Evolutionary conservation across 2,113 vertebrate species (phyloP).

Genomic region (Melanerpes aurifrons): DNA sequence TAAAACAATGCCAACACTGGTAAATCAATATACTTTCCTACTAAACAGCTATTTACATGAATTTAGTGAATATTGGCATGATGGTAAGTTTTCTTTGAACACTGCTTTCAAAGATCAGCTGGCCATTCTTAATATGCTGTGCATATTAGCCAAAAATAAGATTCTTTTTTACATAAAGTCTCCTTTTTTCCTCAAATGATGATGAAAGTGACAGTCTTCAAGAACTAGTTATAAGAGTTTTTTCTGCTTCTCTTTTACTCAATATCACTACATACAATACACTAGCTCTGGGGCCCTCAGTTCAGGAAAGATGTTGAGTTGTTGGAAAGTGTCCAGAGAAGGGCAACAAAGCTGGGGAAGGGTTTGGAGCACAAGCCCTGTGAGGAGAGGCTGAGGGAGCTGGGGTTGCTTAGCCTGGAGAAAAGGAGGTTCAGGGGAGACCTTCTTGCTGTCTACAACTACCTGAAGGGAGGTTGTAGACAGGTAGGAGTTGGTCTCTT

Average conservation of each 20-base stretch:
- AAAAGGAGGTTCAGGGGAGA: too few relatives aligned
- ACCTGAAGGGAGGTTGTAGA: too few relatives aligned
- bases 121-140: background rate
- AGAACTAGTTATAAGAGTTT: background rate
- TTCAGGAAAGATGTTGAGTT: too few relatives aligned
- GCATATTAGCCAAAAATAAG: background rate
- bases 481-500: too few relatives aligned
- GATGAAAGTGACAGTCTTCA: background rate
- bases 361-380: too few relatives aligned
- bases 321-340: too few relatives aligned
- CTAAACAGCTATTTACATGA: constrained; percentile 55
- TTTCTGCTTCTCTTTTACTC: background rate
- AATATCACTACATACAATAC: background rate
- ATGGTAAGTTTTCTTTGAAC: background rate
- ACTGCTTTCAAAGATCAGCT: background rate
- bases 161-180: background rate
- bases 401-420: too few relatives aligned
- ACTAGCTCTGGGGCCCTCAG: too few relatives aligned
- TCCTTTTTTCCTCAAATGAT: background rate
- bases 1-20: constrained; percentile 51
- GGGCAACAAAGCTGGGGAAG: too few relatives aligned
- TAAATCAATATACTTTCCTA: constrained; percentile 43
- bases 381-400: too few relatives aligned
- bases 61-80: constrained; percentile 38
- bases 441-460: too few relatives aligned